Base-by-base conservation (phyloP, 2,888 invertebrate genomes). In the Baccha elongata region DNA sequence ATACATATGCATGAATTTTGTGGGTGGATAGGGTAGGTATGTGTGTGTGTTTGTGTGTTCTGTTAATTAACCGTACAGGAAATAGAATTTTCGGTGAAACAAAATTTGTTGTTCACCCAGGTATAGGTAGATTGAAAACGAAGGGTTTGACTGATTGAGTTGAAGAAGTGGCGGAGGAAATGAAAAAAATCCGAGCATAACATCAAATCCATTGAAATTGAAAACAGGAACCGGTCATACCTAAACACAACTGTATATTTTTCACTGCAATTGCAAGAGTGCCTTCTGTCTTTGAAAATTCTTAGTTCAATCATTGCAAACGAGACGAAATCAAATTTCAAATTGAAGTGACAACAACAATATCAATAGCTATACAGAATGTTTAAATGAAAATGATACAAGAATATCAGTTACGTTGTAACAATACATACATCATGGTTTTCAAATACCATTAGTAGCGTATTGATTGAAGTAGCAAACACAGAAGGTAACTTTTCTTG, bases 271-370 rank as follows among this genome's bases (percentile, higher is more conserved):
- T 32, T 6, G 29, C 1, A n/a, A n/a, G n/a, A n/a, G n/a, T n/a
- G n/a, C n/a, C 8, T 32, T 37, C 13, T 55, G 21, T 29, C 50
- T 23, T n/a, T n/a, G 10, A 21, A 52, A 72, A 52, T 50, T n/a
- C 40, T 21, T 10, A 19, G n/a, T 29, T 32, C 13, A 52, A 2
- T 55, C 17, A 1, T 52, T 53, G 8, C 40, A 37, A 40, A 62
- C 13, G 40, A 68, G 26, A 68, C 17, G 64, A 64, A 64, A 80
- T 69, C 62, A 64, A 69, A 74, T 64, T 64, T 62, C 62, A 80
- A 73, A 64, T 74, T 64, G 53, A n/a, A 68, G 17, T 55, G 74
- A 60, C 67, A 68, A 64, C 74, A 64, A 80, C 60, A 50, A 64
- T 29, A 32, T 15, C 32, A 55, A 52, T 40, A 40, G n/a, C n/a